phyloP scores from a whole-genome alignment of 2,888 invertebrate genomes.

The Dasysyrphus albostriatus region DNA sequence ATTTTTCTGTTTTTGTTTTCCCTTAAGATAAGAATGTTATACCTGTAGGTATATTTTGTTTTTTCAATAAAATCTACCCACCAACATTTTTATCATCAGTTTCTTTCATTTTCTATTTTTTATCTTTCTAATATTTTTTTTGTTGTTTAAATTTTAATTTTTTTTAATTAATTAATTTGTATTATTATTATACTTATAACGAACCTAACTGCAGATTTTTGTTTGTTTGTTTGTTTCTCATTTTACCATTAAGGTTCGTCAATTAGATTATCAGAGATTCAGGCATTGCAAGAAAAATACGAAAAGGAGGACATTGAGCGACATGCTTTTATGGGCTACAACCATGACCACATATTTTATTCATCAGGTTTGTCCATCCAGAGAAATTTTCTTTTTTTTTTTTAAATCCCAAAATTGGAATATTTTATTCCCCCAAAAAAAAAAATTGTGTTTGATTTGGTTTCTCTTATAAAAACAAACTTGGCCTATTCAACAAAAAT shows the following conservation, averaged over 20 bases:
- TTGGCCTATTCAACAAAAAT: neutral
- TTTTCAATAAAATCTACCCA: no score
- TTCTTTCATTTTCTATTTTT: neutral
- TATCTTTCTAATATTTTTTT: neutral
- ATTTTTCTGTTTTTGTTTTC: neutral
- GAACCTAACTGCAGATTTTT: conserved; percentile 73
- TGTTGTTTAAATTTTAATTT: conserved; percentile 32
- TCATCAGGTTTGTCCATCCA: conserved; percentile 75
- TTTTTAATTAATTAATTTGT: conserved; percentile 50
- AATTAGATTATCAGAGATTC: conserved; percentile 76
- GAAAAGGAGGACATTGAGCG: conserved; percentile 76
- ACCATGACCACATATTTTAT: conserved; percentile 76
- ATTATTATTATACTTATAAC: conserved; percentile 47
- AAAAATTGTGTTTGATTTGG: conserved; percentile 17
- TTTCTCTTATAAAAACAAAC: neutral
- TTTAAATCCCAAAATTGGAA: conserved; percentile 11
- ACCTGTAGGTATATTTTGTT: no score
- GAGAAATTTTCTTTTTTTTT: conserved; percentile 24
- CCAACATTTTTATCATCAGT: neutral
- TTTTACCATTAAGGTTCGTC: conserved; percentile 72
- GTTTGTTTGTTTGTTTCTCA: conserved; percentile 73
- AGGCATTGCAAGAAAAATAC: conserved; percentile 76
- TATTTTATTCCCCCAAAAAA: neutral
- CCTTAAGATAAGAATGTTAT: no score
- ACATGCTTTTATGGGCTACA: conserved; percentile 75